Conservation (phyloP, 2,797 vertebrate genomes). For the Chromobotia macracanthus region DNA sequence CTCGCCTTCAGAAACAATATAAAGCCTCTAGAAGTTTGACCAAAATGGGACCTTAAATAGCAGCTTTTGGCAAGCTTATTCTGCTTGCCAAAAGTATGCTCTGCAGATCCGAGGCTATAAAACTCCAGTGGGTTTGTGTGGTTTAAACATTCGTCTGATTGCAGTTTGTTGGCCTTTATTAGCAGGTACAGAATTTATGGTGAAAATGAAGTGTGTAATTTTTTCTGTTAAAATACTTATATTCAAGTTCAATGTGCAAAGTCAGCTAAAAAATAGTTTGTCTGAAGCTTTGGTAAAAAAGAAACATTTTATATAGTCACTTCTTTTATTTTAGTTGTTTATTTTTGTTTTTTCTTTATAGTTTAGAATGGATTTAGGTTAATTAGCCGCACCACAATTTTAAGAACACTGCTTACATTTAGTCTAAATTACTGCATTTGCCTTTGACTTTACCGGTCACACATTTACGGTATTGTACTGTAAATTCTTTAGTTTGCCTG, state of each 20-base stretch:
- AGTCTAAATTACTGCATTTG: not conserved
- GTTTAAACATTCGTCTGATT: slow-evolving; percentile 33
- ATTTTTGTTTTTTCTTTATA: too few species aligned
- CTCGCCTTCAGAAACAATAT: slow-evolving; percentile 4
- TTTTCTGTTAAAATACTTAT: not conserved
- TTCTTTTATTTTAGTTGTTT: too few species aligned
- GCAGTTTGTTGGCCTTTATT: slow-evolving; percentile 39
- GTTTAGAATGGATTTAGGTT: too few species aligned
- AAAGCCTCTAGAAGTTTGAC: slow-evolving; percentile 35
- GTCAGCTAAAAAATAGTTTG: too few species aligned
- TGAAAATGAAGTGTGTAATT: not conserved
- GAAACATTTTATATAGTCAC: too few species aligned
- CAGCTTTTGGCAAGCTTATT: not conserved
- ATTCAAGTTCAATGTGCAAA: not conserved
- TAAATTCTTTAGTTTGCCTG: slow-evolving; percentile 15
- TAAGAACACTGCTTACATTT: too few species aligned
- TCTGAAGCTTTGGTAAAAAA: not conserved
- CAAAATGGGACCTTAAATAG: slow-evolving; percentile 36
- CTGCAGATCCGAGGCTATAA: slow-evolving; percentile 37
- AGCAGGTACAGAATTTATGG: slow-evolving; percentile 10
- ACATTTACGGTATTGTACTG: slow-evolving; percentile 3
- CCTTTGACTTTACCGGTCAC: not conserved
- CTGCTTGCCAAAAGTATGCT: slow-evolving; percentile 41
- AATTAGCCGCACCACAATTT: too few species aligned
- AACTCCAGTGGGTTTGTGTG: slow-evolving; percentile 12